Percentiles rank a stretch among this genome's conserved stretches.
phyloP scores from a whole-genome alignment of 2,797 vertebrate genomes.

The Anguilla marmorata region DNA sequence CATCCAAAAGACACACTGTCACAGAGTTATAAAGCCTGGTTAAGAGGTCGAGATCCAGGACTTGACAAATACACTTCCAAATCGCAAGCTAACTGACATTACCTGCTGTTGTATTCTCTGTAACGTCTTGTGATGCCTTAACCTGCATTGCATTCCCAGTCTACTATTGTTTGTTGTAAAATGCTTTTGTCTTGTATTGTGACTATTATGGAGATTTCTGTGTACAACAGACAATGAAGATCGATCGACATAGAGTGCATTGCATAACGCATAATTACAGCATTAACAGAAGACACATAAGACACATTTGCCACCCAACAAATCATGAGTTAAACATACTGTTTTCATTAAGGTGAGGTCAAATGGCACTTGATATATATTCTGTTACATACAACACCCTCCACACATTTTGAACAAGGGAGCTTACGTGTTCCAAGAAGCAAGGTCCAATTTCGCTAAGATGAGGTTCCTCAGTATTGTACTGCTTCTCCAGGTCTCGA shows the following conservation, averaged over 20 bases:
- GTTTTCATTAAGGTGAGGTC: neutral
- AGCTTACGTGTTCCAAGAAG: constrained; percentile 94
- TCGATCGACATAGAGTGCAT: neutral
- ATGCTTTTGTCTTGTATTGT: neutral
- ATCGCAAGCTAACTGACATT: neutral
- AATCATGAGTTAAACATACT: neutral
- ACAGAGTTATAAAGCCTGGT: neutral
- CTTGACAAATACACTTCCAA: neutral
- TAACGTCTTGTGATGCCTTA: neutral
- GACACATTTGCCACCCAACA: neutral
- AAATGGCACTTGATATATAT: neutral
- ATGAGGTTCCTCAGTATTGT: constrained; percentile 97
- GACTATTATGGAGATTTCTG: neutral
- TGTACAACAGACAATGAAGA: neutral
- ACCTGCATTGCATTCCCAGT: neutral
- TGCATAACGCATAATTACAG: neutral
- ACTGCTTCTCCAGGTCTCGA: constrained; percentile 95
- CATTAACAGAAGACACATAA: neutral
- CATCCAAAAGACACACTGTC: neutral
- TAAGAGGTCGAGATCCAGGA: neutral
- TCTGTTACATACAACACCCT: neutral
- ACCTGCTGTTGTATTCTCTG: neutral
- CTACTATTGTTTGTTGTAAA: neutral
- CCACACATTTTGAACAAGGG: neutral
- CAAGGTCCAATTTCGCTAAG: constrained; percentile 97